phyloP scores from a whole-genome alignment of 23 tunicate genomes.

The Oikopleura vanhoeffeni region DNA sequence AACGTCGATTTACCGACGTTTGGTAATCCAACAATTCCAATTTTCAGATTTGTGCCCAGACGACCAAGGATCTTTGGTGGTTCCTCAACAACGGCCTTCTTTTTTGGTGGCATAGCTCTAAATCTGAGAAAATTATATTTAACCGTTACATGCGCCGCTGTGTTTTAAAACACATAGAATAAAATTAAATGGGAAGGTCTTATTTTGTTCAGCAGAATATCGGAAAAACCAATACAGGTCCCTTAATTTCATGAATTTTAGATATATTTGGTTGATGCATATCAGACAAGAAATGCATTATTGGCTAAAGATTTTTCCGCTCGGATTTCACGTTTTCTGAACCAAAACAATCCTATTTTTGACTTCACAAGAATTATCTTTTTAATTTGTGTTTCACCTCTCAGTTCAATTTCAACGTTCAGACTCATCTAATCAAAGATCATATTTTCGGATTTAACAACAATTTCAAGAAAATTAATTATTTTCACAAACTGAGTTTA shows the following conservation, averaged over 20 bases:
- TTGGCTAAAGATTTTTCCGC: background rate
- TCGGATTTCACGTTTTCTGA: too few relatives aligned
- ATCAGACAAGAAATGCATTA: background rate
- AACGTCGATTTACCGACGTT: conserved; percentile 96
- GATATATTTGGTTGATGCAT: background rate
- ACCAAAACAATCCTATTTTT: too few relatives aligned
- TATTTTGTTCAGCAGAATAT: background rate
- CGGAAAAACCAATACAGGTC: background rate
- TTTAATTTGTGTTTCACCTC: too few relatives aligned
- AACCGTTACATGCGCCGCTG: too few relatives aligned
- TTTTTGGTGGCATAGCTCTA: conserved; percentile 81
- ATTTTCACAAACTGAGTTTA: too few relatives aligned
- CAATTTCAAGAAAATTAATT: too few relatives aligned
- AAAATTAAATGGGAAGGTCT: too few relatives aligned
- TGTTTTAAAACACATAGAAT: too few relatives aligned
- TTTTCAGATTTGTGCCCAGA: conserved; percentile 76
- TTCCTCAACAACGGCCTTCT: conserved; percentile 77
- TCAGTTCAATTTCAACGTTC: too few relatives aligned
- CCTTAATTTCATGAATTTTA: background rate
- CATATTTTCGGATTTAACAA: too few relatives aligned
- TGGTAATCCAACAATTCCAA: conserved; percentile 92
- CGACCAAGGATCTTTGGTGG: conserved; percentile 80
- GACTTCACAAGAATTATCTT: too few relatives aligned
- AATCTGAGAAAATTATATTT: background rate
- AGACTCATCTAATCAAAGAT: too few relatives aligned